phyloP scores from a whole-genome alignment of 2,888 invertebrate genomes.

The Willowsia nigromaculata region DNA sequence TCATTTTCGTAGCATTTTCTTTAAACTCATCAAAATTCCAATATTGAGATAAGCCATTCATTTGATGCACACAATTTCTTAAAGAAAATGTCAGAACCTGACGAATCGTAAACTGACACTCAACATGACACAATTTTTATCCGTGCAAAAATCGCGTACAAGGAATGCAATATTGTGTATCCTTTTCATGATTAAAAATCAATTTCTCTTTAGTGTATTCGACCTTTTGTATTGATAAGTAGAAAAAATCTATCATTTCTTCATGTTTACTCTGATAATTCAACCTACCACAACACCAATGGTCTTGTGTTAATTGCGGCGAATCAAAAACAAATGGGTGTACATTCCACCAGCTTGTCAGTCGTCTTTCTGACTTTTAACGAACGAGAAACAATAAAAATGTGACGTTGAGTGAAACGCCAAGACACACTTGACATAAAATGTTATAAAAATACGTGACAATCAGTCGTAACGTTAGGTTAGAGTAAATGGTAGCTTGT shows the following conservation, averaged over 20 bases:
- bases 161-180: not conserved
- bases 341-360: not conserved
- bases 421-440: slow-evolving; percentile 23
- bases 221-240: not conserved
- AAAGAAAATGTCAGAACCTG: slow-evolving; percentile 24
- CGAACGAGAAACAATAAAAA: slow-evolving; percentile 2
- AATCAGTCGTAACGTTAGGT: not conserved
- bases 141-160: slow-evolving; percentile 27
- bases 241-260: not conserved
- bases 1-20: not conserved
- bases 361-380: not conserved
- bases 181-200: not conserved
- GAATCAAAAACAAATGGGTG: not conserved
- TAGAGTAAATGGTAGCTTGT: not conserved
- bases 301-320: slow-evolving; percentile 2
- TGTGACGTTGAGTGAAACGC: slow-evolving; percentile 32
- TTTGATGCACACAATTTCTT: not conserved
- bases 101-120: slow-evolving; percentile 24
- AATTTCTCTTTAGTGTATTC: slow-evolving; percentile 8
- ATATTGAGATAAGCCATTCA: not conserved
- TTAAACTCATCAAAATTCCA: not conserved
- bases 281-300: slow-evolving; percentile 15
- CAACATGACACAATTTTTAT: slow-evolving; percentile 48
- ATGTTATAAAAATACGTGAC: slow-evolving; percentile 21
- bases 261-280: not conserved